These are phyloP conservation scores for Dasyurus viverrinus DNA, from an alignment of 2,113 vertebrate genomes.

Conservation along the genomic window DNA sequence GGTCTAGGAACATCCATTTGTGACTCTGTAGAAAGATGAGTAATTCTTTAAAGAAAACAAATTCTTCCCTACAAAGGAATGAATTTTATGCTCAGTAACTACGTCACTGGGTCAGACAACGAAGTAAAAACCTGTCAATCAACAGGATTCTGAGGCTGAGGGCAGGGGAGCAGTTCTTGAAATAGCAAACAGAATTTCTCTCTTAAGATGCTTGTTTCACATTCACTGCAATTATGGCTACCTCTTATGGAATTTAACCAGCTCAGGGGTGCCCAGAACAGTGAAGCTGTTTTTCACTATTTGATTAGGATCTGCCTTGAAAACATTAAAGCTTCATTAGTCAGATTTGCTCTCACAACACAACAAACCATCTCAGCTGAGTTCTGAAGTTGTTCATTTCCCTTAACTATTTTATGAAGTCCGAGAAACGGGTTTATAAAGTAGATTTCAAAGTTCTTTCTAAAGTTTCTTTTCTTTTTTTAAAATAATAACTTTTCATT, in stretches of 20 bases:
- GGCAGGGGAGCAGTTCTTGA: background rate
- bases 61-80: background rate
- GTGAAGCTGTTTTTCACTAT: accelerated
- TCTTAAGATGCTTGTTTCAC: background rate
- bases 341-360: accelerated
- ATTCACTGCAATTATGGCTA: background rate
- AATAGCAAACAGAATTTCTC: background rate
- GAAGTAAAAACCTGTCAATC: background rate
- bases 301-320: background rate
- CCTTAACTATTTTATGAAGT: background rate
- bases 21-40: background rate
- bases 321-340: background rate
- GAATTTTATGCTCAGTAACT: background rate
- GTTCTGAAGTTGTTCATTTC: background rate
- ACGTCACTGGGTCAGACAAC: background rate
- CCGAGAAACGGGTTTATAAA: background rate
- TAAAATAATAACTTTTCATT: too few relatives aligned
- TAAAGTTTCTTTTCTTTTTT: background rate
- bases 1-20: background rate
- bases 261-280: background rate
- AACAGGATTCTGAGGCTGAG: background rate
- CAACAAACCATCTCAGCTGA: background rate
- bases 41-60: conserved; percentile 25
- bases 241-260: background rate
- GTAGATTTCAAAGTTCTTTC: background rate